phyloP scores from a whole-genome alignment of 2,797 vertebrate species.

The Bothrops alternatus region DNA sequence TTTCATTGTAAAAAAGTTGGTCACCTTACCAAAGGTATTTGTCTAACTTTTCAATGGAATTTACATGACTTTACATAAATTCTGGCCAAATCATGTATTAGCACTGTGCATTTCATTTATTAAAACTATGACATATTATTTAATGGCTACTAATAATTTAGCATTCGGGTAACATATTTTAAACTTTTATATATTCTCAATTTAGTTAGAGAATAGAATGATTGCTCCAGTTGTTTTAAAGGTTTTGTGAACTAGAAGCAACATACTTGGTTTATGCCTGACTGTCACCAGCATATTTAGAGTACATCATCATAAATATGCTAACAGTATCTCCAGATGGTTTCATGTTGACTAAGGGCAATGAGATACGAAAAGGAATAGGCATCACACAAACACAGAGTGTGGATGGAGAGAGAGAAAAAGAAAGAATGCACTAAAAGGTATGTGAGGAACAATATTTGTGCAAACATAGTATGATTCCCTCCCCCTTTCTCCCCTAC shows the following conservation, averaged over 20 bases:
- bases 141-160: background rate
- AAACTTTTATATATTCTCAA: background rate
- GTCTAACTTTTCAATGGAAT: background rate
- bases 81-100: background rate
- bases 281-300: background rate
- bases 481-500: no score
- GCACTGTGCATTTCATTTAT: background rate
- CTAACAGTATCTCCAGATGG: background rate
- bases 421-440: background rate
- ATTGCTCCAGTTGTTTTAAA: background rate
- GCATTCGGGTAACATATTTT: background rate
- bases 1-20: no score
- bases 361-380: background rate
- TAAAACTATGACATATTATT: background rate
- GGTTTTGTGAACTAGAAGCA: background rate
- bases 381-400: background rate
- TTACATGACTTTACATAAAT: background rate
- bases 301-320: background rate
- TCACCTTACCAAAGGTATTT: background rate
- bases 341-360: background rate
- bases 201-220: background rate
- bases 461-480: background rate
- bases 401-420: background rate
- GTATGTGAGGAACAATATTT: background rate
- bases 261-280: background rate